A percentile compares a stretch with the other conserved stretches of the same genome.
Evolutionary conservation across 1,140 invertebrate species (phyloP).

Genomic region (Drosophila lowei): DNA sequence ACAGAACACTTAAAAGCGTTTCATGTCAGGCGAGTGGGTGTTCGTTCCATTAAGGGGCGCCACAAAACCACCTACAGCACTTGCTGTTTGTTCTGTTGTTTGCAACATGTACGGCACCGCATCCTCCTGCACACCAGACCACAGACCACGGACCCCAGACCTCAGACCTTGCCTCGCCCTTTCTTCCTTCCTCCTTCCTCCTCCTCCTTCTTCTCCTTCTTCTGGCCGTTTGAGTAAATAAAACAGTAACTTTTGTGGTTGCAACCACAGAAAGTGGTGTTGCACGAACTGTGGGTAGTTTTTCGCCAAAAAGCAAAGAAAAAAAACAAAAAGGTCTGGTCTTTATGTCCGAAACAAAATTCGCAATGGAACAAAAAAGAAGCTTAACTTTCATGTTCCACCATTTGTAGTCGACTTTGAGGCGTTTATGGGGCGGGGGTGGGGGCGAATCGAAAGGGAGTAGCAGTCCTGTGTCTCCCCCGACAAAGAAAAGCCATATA

Average conservation of each 20-base stretch:
- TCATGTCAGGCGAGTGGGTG: constrained; percentile 48
- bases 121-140: constrained; percentile 5
- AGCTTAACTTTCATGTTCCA: constrained; percentile 34
- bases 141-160: constrained; percentile 1
- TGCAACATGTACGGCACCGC: constrained; percentile 33
- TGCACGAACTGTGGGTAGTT: constrained; percentile 20
- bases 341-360: constrained; percentile 61
- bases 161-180: not conserved
- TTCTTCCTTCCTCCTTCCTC: constrained; percentile 14
- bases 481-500: constrained; percentile 66
- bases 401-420: constrained; percentile 66
- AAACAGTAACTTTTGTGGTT: constrained; percentile 64
- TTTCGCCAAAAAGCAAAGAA: not conserved
- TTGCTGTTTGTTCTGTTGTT: constrained; percentile 42
- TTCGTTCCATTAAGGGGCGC: constrained; percentile 56
- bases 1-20: constrained; percentile 60
- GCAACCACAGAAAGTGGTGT: constrained; percentile 35
- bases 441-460: constrained; percentile 21
- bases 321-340: constrained; percentile 17
- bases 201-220: not conserved
- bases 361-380: constrained; percentile 51
- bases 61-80: constrained; percentile 40
- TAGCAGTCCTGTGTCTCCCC: not conserved
- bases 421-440: constrained; percentile 37
- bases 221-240: constrained; percentile 44